These are phyloP conservation scores for Lophius piscatorius DNA, from an alignment of 2,113 vertebrate species.

Conservation along the genomic window DNA sequence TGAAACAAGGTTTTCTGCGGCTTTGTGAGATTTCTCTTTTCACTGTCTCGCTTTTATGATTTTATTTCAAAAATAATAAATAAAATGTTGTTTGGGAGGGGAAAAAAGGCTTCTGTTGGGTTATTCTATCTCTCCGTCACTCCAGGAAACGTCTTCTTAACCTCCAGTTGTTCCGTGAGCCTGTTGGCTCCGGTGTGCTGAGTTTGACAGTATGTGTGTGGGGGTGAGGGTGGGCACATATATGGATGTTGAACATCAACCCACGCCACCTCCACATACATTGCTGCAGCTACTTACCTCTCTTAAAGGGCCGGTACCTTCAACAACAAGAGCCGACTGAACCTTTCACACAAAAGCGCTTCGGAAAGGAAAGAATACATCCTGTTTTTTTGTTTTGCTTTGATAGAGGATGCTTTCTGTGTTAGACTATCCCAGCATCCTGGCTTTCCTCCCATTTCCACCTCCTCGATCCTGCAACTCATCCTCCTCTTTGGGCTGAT, in stretches of 20 bases:
- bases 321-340: not conserved
- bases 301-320: constrained; percentile 31
- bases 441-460: constrained; percentile 53
- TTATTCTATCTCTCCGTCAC: constrained; percentile 3
- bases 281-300: constrained; percentile 31
- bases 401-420: constrained; percentile 62
- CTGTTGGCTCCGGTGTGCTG: not conserved
- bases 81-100: not conserved
- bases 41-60: constrained; percentile 15
- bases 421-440: constrained; percentile 50
- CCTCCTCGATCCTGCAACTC: constrained; percentile 32
- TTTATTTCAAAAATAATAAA: constrained; percentile 5
- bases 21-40: constrained; percentile 3
- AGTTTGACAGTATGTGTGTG: not conserved
- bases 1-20: constrained; percentile 18
- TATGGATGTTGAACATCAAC: constrained; percentile 4
- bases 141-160: constrained; percentile 20
- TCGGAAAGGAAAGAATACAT: constrained; percentile 19
- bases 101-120: constrained; percentile 14
- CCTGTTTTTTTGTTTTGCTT: constrained; percentile 30
- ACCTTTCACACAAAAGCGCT: constrained; percentile 17
- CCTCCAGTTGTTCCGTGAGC: constrained; percentile 17
- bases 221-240: not conserved
- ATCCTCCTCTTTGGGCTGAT: constrained; percentile 49
- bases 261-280: constrained; percentile 10